Base-by-base conservation (phyloP, 1,140 invertebrate species). In the Zaprionus kolodkinae region DNA sequence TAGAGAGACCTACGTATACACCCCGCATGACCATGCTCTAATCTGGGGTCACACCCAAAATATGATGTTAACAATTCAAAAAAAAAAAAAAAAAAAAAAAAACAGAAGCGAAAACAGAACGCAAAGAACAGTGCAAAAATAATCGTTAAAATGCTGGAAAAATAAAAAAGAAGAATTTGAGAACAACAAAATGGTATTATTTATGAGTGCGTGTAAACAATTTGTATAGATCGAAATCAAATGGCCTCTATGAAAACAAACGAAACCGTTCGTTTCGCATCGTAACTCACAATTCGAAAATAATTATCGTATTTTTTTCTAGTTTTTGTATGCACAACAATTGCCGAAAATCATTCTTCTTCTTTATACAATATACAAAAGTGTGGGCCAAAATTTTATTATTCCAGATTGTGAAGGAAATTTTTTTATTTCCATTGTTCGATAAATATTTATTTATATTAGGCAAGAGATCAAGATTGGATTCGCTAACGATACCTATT, bases 191-290 rank as follows among this genome's bases (percentile, higher is more conserved):
- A 64, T 35, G 43, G 17, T 65, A 73, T 77, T 80, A 70, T 85
- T 84, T 73, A 84, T 70, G 27, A 30, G 62, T 60, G 65, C 73
- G 57, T 73, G 81, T 77, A 81, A 80, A 85, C 81, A 84, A 63
- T 70, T 73, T 77, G 73, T 73, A 30, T 84, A 61, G 73, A 67
- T 85, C 60, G 40, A 71, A 84, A 55, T 67, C 43, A 65, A 75
- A 59, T 64, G 56, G 57, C 25, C 40, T 45, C 45, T 68, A 57
- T 33, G 71, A 48, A 36, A 79, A 59, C 45, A 80, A 80, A 65
- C 62, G 50, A 61, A 71, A 64, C 36, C 65, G 43, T 68, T 40
- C 38, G 38, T 60, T 43, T 50, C 61, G 71, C 21, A 82, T 75
- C 63, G 48, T 56, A 72, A 68, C 38, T 73, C 63, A 60, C 56